Evolutionary conservation across 2,888 invertebrate genomes (phyloP), one percentile per base, ranked within the genome.

Genomic region (Pyrochroa serraticornis): DNA sequence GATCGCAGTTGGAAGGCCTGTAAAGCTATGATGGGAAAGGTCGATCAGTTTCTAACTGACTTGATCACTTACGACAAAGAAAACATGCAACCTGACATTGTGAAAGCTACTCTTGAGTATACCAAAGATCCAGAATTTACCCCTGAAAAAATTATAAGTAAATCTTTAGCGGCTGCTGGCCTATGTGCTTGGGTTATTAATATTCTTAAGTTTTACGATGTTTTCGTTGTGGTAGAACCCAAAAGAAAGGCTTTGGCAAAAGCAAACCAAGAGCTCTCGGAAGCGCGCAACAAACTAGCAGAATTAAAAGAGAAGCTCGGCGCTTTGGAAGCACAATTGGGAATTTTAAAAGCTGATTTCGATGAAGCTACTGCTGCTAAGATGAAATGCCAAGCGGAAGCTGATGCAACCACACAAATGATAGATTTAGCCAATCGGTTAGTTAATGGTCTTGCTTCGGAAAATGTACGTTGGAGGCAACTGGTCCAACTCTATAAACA

Each of bases 111-210:
- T 1, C 78, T 81, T 57, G 85, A 85, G 10, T 88, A 87, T 73
- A 79, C 85, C 9, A 85, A 83, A 67, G 83, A 89, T 73, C 85
- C 87, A 7, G 94, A 95, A 66, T 97, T 97, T 77, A 87, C 88
- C 66, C 88, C 93, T 0, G 92, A 92, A 35, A 88, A 91, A 65
- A 91, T 97, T 71, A 78, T 87, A 66, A 83, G 88, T 0, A 97
- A 97, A 79, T 97, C 96, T 0, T 84, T 86, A 32, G 97, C 97
- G 9, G 97, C 97, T 12, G 93, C 95, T 48, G 93, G 97, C 14
- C 82, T 97, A 6, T 96, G 95, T 74, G 89, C 95, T 1, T 97
- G 97, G 95, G 96, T 93, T 1, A 89, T 94, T 66, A 97, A 97
- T 79, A 95, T 97, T 64, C 83, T 92, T 75, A 90, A 85, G 69